These are phyloP conservation scores for Eurytoma adleriae DNA, from an alignment of 2,888 invertebrate species.

Conservation along the genomic window DNA sequence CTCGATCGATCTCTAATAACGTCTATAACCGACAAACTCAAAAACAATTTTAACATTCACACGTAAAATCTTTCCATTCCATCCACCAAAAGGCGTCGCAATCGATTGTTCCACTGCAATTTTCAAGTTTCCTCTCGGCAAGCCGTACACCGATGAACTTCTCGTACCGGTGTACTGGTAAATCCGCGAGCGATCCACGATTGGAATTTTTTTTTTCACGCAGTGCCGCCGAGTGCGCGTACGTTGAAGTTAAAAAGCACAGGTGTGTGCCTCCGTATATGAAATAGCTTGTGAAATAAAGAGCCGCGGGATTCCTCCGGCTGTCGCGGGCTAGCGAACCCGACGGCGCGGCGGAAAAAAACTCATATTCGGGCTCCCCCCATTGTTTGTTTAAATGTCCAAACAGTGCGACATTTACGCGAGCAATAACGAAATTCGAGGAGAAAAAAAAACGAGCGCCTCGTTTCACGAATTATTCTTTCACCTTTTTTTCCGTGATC, in stretches of 20 bases:
- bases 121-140: too few relatives aligned
- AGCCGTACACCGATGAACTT: too few relatives aligned
- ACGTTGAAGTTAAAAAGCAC: conserved; percentile 1
- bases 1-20: too few relatives aligned
- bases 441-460: neutral
- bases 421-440: conserved; percentile 38
- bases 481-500: neutral
- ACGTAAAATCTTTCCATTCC: too few relatives aligned
- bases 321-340: neutral
- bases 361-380: conserved; percentile 15
- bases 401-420: conserved; percentile 18
- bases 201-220: neutral
- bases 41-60: too few relatives aligned
- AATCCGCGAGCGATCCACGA: neutral
- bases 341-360: conserved; percentile 38
- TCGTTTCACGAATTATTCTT: neutral
- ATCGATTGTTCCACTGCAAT: too few relatives aligned
- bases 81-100: too few relatives aligned
- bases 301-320: neutral
- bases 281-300: neutral
- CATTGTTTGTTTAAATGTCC: conserved; percentile 44
- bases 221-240: neutral
- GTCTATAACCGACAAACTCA: too few relatives aligned
- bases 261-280: conserved; percentile 1
- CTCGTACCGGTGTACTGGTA: too few relatives aligned